A percentile compares a stretch with the other conserved stretches of the same genome.
phyloP scores from a whole-genome alignment of 2,113 vertebrate species.

The Tetraodon nigroviridis region DNA sequence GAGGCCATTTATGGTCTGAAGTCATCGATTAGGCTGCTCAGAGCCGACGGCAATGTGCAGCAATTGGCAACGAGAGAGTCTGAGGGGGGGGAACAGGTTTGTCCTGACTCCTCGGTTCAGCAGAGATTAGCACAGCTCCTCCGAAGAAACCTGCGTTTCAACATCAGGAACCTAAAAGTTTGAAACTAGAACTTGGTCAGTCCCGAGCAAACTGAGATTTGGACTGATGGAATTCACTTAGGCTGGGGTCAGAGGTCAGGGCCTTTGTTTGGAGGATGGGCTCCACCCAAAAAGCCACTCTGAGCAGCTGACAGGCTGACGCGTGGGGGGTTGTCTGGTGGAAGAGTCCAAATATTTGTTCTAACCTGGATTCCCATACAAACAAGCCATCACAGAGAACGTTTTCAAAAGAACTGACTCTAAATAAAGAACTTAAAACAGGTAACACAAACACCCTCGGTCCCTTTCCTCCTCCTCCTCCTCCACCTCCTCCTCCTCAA shows the following conservation, averaged over 20 bases:
- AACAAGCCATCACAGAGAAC: background rate
- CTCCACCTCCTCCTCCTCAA: background rate
- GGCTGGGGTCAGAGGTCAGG: slow-evolving; percentile 55
- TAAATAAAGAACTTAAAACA: background rate
- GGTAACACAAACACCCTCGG: too few relatives aligned
- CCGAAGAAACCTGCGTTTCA: slow-evolving; percentile 16
- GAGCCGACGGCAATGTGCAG: slow-evolving; percentile 31
- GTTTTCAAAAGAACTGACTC: background rate
- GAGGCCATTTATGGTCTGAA: slow-evolving; percentile 50
- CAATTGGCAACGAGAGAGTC: slow-evolving; percentile 30
- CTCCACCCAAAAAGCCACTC: slow-evolving; percentile 6
- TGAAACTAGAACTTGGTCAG: slow-evolving; percentile 7
- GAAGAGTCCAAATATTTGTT: background rate
- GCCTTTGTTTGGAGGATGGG: slow-evolving; percentile 43
- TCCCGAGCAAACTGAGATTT: background rate
- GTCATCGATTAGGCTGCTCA: slow-evolving; percentile 46
- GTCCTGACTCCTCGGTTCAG: slow-evolving; percentile 58
- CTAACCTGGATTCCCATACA: background rate
- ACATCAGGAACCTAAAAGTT: slow-evolving; percentile 21
- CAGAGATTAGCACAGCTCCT: slow-evolving; percentile 28
- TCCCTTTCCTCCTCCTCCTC: background rate
- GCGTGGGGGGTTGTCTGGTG: too few relatives aligned
- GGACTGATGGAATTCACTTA: slow-evolving; percentile 60
- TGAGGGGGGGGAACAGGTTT: slow-evolving; percentile 36
- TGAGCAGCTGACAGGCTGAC: background rate